A percentile compares a stretch with the other conserved stretches of the same genome.
Conservation (phyloP, 2,113 vertebrate species). For the Murina feae region DNA sequence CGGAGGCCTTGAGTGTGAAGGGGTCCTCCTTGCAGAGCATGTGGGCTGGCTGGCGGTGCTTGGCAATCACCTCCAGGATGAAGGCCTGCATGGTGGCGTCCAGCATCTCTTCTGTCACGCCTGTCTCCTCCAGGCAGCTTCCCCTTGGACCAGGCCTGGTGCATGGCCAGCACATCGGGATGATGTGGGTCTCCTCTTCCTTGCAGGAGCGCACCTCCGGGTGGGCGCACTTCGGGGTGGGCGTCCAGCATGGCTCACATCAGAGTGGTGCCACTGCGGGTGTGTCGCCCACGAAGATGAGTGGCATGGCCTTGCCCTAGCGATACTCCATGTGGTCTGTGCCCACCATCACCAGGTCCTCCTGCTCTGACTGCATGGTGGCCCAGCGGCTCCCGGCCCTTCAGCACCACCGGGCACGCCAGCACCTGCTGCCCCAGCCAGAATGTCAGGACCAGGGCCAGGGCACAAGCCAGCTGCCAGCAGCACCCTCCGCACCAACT, state of each 20-base stretch:
- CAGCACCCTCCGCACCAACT: constrained; percentile 80
- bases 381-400: constrained; percentile 36
- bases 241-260: constrained; percentile 85
- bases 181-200: constrained; percentile 83
- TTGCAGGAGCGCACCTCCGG: constrained; percentile 87
- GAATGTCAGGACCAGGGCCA: constrained; percentile 73
- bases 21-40: constrained; percentile 91
- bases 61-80: constrained; percentile 88
- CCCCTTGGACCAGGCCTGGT: constrained; percentile 87
- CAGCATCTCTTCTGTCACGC: constrained; percentile 85
- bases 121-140: constrained; percentile 86
- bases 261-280: constrained; percentile 90
- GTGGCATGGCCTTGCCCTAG: constrained; percentile 84
- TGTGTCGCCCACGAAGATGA: constrained; percentile 90
- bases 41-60: constrained; percentile 87
- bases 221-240: constrained; percentile 88
- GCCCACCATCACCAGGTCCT: constrained; percentile 84
- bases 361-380: constrained; percentile 76
- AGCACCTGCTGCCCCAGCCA: constrained; percentile 82
- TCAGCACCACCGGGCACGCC: constrained; percentile 65
- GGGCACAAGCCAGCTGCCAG: constrained; percentile 55
- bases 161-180: constrained; percentile 85
- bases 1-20: constrained; percentile 87
- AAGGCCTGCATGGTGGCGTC: constrained; percentile 88
- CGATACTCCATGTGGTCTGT: constrained; percentile 81